Evolutionary conservation across 2,113 vertebrate species (phyloP).

Genomic region (Sphyrna mokarran): DNA sequence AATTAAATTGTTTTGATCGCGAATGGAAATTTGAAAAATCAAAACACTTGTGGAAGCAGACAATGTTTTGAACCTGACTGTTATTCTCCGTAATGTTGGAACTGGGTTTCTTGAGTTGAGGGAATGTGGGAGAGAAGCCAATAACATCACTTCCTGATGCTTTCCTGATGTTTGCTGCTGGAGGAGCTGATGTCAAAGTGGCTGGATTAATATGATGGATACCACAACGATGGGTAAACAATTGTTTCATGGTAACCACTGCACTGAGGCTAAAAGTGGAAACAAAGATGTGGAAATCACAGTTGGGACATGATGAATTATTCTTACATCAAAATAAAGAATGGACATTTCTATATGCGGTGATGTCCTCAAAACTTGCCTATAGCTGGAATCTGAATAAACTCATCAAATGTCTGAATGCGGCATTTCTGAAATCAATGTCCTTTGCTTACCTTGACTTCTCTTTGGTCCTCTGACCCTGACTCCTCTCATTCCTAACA

Average conservation of each 20-base stretch:
- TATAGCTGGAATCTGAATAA: no score
- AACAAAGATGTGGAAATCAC: neutral
- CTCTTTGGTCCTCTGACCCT: neutral
- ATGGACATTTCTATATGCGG: neutral
- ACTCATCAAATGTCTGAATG: no score
- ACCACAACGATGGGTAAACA: neutral
- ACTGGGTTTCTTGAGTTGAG: neutral
- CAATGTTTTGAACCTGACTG: neutral
- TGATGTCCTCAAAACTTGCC: neutral
- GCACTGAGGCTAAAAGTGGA: neutral
- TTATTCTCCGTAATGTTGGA: neutral
- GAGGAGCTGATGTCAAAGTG: neutral
- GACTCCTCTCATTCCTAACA: neutral
- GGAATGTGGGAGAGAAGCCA: neutral
- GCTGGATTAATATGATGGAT: neutral
- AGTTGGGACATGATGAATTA: neutral
- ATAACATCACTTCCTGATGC: neutral
- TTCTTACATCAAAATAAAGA: neutral
- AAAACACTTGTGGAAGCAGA: neutral
- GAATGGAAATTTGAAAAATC: neutral
- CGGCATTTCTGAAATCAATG: neutral
- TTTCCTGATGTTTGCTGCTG: neutral
- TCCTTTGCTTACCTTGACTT: neutral
- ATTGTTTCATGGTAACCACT: neutral
- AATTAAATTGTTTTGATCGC: neutral